Percentiles rank a stretch among this genome's conserved stretches.
These are phyloP conservation scores for Tortrix viridana DNA, from an alignment of 2,888 invertebrate genomes.

Conservation along the genomic window DNA sequence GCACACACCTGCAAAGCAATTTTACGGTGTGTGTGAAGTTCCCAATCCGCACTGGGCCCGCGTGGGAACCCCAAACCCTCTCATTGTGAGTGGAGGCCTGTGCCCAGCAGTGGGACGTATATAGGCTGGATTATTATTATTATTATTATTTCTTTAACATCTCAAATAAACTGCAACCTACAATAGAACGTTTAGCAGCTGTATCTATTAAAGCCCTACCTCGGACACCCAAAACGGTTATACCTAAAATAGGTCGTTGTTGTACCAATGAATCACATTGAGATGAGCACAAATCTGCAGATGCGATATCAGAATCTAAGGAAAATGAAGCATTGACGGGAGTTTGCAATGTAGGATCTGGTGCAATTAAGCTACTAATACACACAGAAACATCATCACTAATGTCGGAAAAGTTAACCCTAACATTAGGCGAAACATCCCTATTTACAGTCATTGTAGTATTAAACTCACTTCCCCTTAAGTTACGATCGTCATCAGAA, in stretches of 20 bases:
- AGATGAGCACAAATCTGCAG: background rate
- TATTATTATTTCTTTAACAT: background rate
- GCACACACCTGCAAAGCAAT: too few species aligned
- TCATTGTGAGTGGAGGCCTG: too few species aligned
- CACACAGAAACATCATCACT: background rate
- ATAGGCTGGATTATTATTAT: too few species aligned
- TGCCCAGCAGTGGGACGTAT: too few species aligned
- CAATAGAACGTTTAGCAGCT: background rate
- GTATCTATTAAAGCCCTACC: background rate
- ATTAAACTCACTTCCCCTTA: constrained; percentile 14
- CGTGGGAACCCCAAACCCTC: too few species aligned
- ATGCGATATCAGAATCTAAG: background rate
- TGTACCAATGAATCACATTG: background rate
- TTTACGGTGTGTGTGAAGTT: too few species aligned
- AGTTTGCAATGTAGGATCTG: background rate
- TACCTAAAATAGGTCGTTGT: constrained; percentile 3
- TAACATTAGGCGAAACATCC: background rate
- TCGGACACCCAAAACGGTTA: background rate
- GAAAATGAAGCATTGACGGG: background rate
- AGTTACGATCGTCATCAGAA: constrained; percentile 1
- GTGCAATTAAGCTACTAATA: background rate
- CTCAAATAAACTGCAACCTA: background rate
- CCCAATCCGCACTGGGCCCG: too few species aligned
- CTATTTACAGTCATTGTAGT: background rate
- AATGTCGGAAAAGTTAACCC: background rate